These are phyloP conservation scores for Sphecodes monilicornis DNA, from an alignment of 2,888 invertebrate genomes.

Conservation along the genomic window DNA sequence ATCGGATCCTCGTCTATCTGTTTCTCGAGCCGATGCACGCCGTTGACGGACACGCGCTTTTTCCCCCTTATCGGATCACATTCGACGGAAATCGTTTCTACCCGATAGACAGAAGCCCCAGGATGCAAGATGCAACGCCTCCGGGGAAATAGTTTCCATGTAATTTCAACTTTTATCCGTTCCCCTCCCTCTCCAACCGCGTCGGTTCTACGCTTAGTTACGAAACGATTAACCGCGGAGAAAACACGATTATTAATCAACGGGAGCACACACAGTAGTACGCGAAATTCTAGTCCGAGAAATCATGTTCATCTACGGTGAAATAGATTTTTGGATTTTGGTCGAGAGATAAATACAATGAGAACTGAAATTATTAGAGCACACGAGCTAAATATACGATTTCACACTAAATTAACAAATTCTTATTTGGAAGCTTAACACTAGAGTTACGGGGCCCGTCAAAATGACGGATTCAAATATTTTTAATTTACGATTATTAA, in stretches of 20 bases:
- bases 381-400: neutral
- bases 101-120: conserved; percentile 24
- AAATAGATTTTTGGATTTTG: neutral
- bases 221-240: conserved; percentile 5
- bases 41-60: conserved; percentile 31
- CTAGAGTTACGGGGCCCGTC: no score
- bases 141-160: conserved; percentile 51
- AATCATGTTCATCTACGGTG: neutral
- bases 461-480: no score
- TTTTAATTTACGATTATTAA: no score
- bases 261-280: neutral
- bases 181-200: neutral
- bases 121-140: conserved; percentile 17
- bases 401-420: neutral
- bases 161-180: conserved; percentile 46
- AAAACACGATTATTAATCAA: neutral
- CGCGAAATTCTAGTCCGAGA: neutral
- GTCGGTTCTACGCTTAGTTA: neutral
- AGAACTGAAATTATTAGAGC: neutral
- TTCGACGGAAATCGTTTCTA: conserved; percentile 49
- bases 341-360: neutral
- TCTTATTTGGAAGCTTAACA: neutral
- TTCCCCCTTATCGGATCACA: conserved; percentile 46
- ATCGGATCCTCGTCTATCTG: conserved; percentile 50
- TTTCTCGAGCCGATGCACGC: conserved; percentile 41